Evolutionary conservation across 2,797 vertebrate genomes (phyloP).

Genomic region (Basileuterus tristriatus): DNA sequence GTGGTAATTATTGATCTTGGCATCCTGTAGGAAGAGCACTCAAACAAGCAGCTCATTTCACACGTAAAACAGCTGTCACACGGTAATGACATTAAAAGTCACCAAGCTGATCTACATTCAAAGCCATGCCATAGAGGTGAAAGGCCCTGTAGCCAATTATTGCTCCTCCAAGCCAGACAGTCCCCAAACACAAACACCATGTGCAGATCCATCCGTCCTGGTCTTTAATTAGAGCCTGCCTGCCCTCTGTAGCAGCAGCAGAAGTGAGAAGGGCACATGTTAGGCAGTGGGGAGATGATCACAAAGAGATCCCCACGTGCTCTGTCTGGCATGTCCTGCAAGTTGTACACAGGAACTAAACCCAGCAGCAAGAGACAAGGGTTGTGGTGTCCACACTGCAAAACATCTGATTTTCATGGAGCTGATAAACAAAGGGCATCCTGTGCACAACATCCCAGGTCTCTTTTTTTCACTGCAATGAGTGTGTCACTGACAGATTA

Average conservation of each 20-base stretch:
- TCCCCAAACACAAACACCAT: conserved; percentile 58
- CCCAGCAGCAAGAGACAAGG: not conserved
- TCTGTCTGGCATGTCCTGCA: not conserved
- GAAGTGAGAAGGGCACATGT: conserved; percentile 15
- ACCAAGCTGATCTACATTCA: conserved; percentile 59
- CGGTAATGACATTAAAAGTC: conserved; percentile 40
- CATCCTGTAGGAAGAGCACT: conserved; percentile 24
- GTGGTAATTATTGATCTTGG: conserved; percentile 8
- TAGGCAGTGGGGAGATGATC: not conserved
- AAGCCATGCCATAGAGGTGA: conserved; percentile 28
- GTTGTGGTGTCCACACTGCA: not conserved
- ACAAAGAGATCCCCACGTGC: not conserved
- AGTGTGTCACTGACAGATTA: not conserved
- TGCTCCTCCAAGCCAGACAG: conserved; percentile 8
- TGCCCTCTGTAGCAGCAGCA: conserved; percentile 24
- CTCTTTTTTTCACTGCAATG: not conserved
- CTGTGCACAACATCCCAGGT: not conserved
- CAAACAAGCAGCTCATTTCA: conserved; percentile 28
- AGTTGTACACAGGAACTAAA: not conserved
- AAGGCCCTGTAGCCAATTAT: conserved; percentile 57
- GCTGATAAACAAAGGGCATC: not conserved
- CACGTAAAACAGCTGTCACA: conserved; percentile 31
- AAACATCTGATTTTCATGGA: accelerated
- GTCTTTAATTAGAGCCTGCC: conserved; percentile 53
- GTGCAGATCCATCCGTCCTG: conserved; percentile 26